Percentiles rank a stretch among this genome's conserved stretches.
Evolutionary conservation across 2,888 invertebrate species (phyloP).

Genomic region (Mystacides longicornis): DNA sequence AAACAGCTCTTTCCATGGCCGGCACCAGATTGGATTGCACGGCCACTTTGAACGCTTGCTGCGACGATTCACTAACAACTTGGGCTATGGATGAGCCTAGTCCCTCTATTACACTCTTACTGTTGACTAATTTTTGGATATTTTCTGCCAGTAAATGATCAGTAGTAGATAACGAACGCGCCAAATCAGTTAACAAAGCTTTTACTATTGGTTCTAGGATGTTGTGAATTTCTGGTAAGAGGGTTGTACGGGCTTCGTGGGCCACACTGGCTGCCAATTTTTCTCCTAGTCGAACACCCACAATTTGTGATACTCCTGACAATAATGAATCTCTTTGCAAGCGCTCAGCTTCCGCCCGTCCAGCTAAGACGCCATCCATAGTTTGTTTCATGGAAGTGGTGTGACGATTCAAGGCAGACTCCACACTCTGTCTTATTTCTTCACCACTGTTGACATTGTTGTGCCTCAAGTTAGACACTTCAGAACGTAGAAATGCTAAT

Average conservation of each 20-base stretch:
- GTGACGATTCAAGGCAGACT: slow-evolving; percentile 32
- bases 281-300: slow-evolving; percentile 44
- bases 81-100: slow-evolving; percentile 61
- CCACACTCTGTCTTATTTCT: slow-evolving; percentile 33
- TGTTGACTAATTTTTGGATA: slow-evolving; percentile 69
- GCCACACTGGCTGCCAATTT: slow-evolving; percentile 46
- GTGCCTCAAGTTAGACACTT: slow-evolving; percentile 28
- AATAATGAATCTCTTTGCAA: slow-evolving; percentile 47
- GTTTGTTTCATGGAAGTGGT: slow-evolving; percentile 36
- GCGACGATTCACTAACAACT: slow-evolving; percentile 66
- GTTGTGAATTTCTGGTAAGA: slow-evolving; percentile 53
- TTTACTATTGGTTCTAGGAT: slow-evolving; percentile 66
- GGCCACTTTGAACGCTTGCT: slow-evolving; percentile 69
- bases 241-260: slow-evolving; percentile 40
- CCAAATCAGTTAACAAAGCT: slow-evolving; percentile 66
- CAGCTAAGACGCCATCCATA: slow-evolving; percentile 33
- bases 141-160: slow-evolving; percentile 73
- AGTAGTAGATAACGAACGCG: slow-evolving; percentile 62
- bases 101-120: slow-evolving; percentile 68
- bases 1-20: slow-evolving; percentile 78
- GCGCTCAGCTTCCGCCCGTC: slow-evolving; percentile 36
- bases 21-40: slow-evolving; percentile 73
- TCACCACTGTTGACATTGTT: slow-evolving; percentile 19
- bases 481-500: slow-evolving; percentile 40
- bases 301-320: slow-evolving; percentile 46